phyloP scores from a whole-genome alignment of 2,797 vertebrate species.

The Molossus alvarezi region DNA sequence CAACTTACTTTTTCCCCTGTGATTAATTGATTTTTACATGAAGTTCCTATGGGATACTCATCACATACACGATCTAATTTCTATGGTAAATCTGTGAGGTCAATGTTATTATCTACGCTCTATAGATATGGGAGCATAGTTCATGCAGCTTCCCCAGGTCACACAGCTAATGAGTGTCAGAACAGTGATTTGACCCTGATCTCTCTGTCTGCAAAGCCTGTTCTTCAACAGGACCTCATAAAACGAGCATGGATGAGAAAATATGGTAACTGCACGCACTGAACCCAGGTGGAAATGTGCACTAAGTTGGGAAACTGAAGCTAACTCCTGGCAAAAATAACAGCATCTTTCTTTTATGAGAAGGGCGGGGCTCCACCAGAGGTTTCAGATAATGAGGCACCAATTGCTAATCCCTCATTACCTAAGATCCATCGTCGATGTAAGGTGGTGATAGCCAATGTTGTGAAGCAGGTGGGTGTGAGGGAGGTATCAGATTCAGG shows the following conservation, averaged over 20 bases:
- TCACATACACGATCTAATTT: neutral
- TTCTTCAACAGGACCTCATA: neutral
- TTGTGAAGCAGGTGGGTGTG: conserved; percentile 68
- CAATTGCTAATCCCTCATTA: conserved; percentile 77
- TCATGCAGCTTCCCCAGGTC: neutral
- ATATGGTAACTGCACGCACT: neutral
- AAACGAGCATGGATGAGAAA: conserved; percentile 28
- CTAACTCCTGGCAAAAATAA: conserved; percentile 77
- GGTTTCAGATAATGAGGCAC: conserved; percentile 78
- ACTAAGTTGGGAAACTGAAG: conserved; percentile 71
- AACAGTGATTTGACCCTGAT: conserved; percentile 40
- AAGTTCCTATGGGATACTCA: neutral
- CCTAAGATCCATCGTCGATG: conserved; percentile 60
- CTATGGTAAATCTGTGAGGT: neutral
- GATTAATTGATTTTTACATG: conserved; percentile 47
- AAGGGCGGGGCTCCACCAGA: conserved; percentile 66
- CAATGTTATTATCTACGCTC: neutral
- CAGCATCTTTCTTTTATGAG: conserved; percentile 67
- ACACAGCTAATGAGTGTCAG: neutral
- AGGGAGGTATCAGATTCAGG: conserved; percentile 67
- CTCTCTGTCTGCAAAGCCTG: conserved; percentile 7
- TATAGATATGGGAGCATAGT: neutral
- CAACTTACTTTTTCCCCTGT: neutral
- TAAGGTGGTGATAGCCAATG: conserved; percentile 40
- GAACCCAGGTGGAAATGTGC: conserved; percentile 41